Percentiles rank a stretch among this genome's conserved stretches.
Conservation (phyloP, 2,888 invertebrate species). For the Drosophila fulvimacula region DNA sequence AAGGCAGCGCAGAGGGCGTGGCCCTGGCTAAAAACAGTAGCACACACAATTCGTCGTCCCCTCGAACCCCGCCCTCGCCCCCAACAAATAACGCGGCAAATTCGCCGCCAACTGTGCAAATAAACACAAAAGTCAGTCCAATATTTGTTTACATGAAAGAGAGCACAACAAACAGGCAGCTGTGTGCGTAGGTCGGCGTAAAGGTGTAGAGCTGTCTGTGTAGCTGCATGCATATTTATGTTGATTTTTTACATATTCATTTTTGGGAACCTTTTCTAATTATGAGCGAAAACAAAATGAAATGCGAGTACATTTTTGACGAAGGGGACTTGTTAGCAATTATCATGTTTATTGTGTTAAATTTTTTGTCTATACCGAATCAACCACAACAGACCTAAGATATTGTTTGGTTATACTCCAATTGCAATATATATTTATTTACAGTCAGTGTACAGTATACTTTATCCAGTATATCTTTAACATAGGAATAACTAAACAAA, state of each 20-base stretch:
- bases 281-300: background rate
- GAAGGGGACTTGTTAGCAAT: background rate
- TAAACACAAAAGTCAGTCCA: conserved; percentile 54
- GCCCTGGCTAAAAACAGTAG: conserved; percentile 18
- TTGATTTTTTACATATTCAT: conserved; percentile 3
- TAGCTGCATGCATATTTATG: conserved; percentile 8
- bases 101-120: conserved; percentile 73
- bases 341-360: background rate
- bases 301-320: background rate
- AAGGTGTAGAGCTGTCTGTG: conserved; percentile 5
- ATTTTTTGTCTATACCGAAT: background rate
- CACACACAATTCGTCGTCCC: background rate
- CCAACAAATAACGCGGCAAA: conserved; percentile 48
- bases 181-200: conserved; percentile 2
- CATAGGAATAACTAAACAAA: too few relatives aligned
- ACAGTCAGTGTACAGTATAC: too few relatives aligned
- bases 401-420: too few relatives aligned
- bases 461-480: too few relatives aligned
- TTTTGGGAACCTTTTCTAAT: conserved; percentile 15
- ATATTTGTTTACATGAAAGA: conserved; percentile 67
- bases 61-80: background rate
- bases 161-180: conserved; percentile 49
- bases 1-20: conserved; percentile 14
- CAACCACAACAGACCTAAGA: background rate
- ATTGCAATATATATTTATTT: too few relatives aligned